Conservation (phyloP, 2,113 vertebrate species). For the Kobus ellipsiprymnus region DNA sequence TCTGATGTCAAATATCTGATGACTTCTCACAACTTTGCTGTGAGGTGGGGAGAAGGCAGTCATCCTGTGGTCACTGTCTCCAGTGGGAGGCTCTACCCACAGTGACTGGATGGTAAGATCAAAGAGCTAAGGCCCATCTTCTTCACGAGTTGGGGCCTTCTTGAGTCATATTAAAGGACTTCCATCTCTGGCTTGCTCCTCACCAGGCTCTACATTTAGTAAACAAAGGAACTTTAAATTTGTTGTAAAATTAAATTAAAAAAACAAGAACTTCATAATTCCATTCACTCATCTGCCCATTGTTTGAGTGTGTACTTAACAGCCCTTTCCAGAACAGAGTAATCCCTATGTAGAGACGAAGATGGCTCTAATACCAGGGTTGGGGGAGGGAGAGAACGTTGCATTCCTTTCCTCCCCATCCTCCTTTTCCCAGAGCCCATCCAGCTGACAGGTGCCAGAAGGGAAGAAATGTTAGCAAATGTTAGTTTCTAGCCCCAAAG, state of each 20-base stretch:
- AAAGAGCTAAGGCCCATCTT: background rate
- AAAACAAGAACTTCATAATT: conserved; percentile 26
- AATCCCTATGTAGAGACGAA: conserved; percentile 38
- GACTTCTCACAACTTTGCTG: background rate
- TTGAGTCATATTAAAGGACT: conserved; percentile 1
- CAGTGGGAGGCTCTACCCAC: background rate
- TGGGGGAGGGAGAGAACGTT: background rate
- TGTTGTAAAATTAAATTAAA: conserved; percentile 25
- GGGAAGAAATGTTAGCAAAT: conserved; percentile 70
- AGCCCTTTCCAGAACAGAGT: conserved; percentile 46
- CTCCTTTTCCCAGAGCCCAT: conserved; percentile 60
- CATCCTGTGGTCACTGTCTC: background rate
- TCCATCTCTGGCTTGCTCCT: conserved; percentile 4
- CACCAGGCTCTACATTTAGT: background rate
- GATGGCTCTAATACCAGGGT: conserved; percentile 29
- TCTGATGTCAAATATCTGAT: conserved; percentile 36
- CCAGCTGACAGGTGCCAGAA: conserved; percentile 69
- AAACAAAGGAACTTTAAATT: conserved; percentile 39
- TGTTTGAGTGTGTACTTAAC: conserved; percentile 46
- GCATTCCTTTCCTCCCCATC: conserved; percentile 49
- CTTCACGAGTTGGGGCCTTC: background rate
- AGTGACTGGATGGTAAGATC: background rate
- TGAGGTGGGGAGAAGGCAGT: background rate
- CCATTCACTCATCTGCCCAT: conserved; percentile 31
- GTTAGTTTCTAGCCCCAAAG: conserved; percentile 66